These are phyloP conservation scores for Sceloporus undulatus DNA, from an alignment of 2,113 vertebrate genomes.

Conservation along the genomic window DNA sequence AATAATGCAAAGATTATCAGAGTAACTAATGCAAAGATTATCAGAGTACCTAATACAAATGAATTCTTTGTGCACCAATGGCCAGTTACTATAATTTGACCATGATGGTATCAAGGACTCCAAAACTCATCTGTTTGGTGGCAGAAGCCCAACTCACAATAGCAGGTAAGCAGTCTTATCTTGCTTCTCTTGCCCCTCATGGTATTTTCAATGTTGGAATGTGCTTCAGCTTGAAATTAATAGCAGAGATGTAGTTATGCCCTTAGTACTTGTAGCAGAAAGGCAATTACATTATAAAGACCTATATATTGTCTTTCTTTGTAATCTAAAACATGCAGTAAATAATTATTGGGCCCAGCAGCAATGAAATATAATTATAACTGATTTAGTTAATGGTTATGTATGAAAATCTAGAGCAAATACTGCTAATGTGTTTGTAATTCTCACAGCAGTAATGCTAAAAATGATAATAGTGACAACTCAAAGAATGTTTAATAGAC, in stretches of 20 bases:
- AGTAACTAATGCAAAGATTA: too few relatives aligned
- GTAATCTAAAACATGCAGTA: background rate
- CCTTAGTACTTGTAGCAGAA: background rate
- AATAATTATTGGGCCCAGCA: background rate
- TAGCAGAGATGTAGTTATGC: background rate
- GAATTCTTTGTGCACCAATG: too few relatives aligned
- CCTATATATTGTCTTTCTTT: background rate
- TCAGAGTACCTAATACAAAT: too few relatives aligned
- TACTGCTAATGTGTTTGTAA: background rate
- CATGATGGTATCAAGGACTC: too few relatives aligned
- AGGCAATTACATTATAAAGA: background rate
- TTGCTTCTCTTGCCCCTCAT: background rate
- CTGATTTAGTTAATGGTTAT: slow-evolving; percentile 1
- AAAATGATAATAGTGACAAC: background rate
- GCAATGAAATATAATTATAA: slow-evolving; percentile 2
- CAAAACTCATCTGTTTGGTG: too few relatives aligned
- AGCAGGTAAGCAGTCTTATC: background rate
- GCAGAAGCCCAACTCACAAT: background rate
- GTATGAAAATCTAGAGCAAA: background rate
- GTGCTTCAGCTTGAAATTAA: background rate
- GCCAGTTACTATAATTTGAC: too few relatives aligned
- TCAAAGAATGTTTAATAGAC: background rate
- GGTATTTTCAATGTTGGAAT: background rate
- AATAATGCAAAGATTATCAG: too few relatives aligned
- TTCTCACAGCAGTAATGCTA: too few relatives aligned